Evolutionary conservation across 2,113 vertebrate species (phyloP), one percentile per base, ranked within the genome.

Genomic region (Etheostoma spectabile): DNA sequence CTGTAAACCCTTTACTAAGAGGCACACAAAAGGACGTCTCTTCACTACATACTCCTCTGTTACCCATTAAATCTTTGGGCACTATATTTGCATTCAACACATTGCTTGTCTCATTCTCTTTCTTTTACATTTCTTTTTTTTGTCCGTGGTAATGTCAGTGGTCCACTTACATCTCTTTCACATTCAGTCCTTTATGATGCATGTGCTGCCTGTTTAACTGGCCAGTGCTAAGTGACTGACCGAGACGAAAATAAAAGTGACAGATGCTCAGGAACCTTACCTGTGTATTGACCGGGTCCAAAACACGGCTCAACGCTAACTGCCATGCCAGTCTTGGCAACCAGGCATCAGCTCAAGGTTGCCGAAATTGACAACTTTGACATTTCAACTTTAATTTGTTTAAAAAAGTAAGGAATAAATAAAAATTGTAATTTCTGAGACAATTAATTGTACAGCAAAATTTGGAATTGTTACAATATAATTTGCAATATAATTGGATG

Each of bases 1-100:
- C 81, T 65, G 80, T 91, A 91, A 93, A 84, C 90, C 72, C 79
- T 78, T 52, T 21, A 79, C 86, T 86, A 84, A 88, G 89, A 93
- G 87, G 48, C 46, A 70, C 66, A 91, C 92, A 92, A 89, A 90
- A 79, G 19, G 53, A 69, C 1, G 18, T 57, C 59, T 87, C 73
- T 88, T 56, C 38, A 42, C 72, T 30, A n/a, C 70, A 53, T 79
- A 65, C 56, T 85, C 67, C 72, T 74, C 76, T 24, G 48, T 51
- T 30, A 49, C 65, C 75, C 80, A 83, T 88, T 88, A 76, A 82
- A 79, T 88, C 74, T 70, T 51, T 77, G 79, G 73, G 86, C 70
- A 74, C 61, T 74, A 30, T 51, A 48, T 57, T 45, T 42, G 63
- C 48, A 74, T 74, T 81, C 55, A 77, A 38, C 67, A 33, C 24